phyloP scores from a whole-genome alignment of 2,888 invertebrate species.

The Zele albiditarsus region DNA sequence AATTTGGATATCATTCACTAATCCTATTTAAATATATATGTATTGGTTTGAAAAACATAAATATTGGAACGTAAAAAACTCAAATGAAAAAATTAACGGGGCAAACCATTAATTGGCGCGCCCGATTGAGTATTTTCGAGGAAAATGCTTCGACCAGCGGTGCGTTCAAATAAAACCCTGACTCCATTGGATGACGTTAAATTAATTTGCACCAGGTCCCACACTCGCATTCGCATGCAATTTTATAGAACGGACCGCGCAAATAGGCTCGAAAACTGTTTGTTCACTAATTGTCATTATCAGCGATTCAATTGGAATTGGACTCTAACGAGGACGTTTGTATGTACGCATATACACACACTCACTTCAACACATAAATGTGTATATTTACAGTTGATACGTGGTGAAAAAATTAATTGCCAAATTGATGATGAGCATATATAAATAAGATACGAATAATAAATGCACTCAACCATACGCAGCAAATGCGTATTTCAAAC shows the following conservation, averaged over 20 bases:
- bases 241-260: constrained; percentile 19
- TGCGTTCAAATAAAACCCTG: constrained; percentile 22
- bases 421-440: not conserved
- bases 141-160: not conserved
- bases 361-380: no score
- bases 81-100: constrained; percentile 5
- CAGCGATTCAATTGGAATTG: constrained; percentile 22
- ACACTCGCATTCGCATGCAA: not conserved
- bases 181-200: not conserved
- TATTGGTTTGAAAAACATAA: no score
- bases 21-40: no score
- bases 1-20: no score
- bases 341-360: not conserved
- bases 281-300: constrained; percentile 34
- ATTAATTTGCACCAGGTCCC: constrained; percentile 12
- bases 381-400: not conserved
- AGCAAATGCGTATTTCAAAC: no score
- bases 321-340: constrained; percentile 24
- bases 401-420: constrained; percentile 21
- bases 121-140: constrained; percentile 15
- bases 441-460: not conserved
- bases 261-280: constrained; percentile 30
- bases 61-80: not conserved
- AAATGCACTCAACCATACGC: not conserved
- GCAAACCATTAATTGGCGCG: constrained; percentile 7